These are phyloP conservation scores for Etia nguti DNA, from an alignment of 2,113 vertebrate genomes.

Conservation along the genomic window DNA sequence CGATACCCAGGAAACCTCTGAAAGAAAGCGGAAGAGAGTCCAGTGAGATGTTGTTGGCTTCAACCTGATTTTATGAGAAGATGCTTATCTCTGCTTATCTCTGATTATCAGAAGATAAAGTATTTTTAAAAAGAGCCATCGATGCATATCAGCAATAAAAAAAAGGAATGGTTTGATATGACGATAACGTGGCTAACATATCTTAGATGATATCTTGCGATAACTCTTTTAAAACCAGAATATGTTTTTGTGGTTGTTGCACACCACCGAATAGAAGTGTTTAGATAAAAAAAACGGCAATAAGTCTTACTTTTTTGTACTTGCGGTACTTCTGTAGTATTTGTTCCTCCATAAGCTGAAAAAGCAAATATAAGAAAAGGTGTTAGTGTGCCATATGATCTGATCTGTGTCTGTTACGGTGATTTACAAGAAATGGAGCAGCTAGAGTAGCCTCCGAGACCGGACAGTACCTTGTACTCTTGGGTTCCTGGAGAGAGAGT, in stretches of 20 bases:
- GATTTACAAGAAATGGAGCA: background rate
- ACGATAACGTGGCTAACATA: background rate
- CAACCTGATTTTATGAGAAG: background rate
- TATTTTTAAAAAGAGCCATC: background rate
- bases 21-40: background rate
- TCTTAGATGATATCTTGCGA: background rate
- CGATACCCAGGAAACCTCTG: conserved; percentile 80
- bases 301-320: conserved; percentile 78
- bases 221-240: background rate
- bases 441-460: background rate
- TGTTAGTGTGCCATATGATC: background rate
- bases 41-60: background rate
- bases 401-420: background rate
- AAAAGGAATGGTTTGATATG: background rate
- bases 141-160: background rate
- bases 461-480: conserved; percentile 75
- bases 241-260: background rate
- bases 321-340: conserved; percentile 80
- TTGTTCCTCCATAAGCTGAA: conserved; percentile 80
- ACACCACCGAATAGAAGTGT: background rate
- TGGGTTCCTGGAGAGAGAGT: conserved; percentile 73
- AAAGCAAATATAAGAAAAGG: conserved; percentile 3
- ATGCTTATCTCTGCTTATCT: background rate
- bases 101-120: background rate
- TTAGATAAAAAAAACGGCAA: background rate